Evolutionary conservation across 2,888 invertebrate genomes (phyloP).

Genomic region (Tromatobia lineatoria): DNA sequence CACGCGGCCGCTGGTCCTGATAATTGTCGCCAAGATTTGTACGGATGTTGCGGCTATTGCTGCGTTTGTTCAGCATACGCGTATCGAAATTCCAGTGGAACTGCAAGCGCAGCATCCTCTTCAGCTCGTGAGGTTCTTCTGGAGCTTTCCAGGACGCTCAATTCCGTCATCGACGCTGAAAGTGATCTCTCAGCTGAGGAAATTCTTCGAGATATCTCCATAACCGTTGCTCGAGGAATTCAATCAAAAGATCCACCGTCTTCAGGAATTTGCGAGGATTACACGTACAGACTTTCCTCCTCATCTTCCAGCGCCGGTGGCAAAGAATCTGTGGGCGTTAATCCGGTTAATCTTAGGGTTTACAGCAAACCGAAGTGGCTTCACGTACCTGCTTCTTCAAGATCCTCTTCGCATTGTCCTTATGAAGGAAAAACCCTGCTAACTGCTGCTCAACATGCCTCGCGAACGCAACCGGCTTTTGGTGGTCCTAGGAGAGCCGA

Average conservation of each 20-base stretch:
- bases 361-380: constrained; percentile 72
- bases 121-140: constrained; percentile 78
- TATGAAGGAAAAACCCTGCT: constrained; percentile 70
- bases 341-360: constrained; percentile 78
- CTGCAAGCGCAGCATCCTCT: constrained; percentile 56
- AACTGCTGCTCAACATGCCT: constrained; percentile 48
- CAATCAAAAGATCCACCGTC: constrained; percentile 56
- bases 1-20: constrained; percentile 30
- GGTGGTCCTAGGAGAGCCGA: constrained; percentile 27
- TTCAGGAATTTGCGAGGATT: constrained; percentile 64
- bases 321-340: constrained; percentile 71
- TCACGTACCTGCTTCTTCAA: constrained; percentile 64
- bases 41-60: constrained; percentile 75
- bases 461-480: constrained; percentile 51
- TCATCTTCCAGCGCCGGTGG: constrained; percentile 70
- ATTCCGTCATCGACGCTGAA: constrained; percentile 80
- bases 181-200: constrained; percentile 77
- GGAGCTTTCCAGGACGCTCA: constrained; percentile 79
- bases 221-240: constrained; percentile 76
- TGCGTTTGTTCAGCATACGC: constrained; percentile 71
- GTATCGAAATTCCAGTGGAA: constrained; percentile 60
- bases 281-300: constrained; percentile 69
- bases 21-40: constrained; percentile 45
- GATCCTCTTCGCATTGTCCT: constrained; percentile 70
- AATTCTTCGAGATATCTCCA: constrained; percentile 79